These are phyloP conservation scores for Ichneumon xanthorius DNA, from an alignment of 2,888 invertebrate species.

Conservation along the genomic window DNA sequence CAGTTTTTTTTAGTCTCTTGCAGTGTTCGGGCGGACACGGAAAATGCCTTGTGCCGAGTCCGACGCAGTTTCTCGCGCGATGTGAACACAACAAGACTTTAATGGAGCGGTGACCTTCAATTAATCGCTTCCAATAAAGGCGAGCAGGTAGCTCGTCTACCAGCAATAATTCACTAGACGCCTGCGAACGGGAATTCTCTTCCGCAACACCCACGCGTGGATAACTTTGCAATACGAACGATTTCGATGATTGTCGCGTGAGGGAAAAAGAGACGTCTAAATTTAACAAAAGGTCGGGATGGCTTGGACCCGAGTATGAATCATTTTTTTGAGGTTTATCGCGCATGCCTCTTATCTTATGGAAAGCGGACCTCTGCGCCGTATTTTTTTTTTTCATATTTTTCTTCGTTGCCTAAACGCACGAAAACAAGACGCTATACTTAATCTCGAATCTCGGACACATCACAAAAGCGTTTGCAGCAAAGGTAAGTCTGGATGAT, in stretches of 20 bases:
- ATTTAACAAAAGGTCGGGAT: not conserved
- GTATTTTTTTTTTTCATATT: not conserved
- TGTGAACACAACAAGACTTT: conserved; percentile 25
- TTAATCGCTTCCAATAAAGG: conserved; percentile 62
- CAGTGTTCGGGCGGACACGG: not conserved
- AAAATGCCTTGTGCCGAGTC: conserved; percentile 2
- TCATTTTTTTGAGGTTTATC: not conserved
- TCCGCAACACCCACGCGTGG: conserved; percentile 7
- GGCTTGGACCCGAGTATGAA: not conserved
- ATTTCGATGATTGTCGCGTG: not conserved
- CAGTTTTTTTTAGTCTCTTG: no score
- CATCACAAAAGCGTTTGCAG: no score
- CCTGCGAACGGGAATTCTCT: conserved; percentile 1
- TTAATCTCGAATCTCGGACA: no score
- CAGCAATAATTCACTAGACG: conserved; percentile 19
- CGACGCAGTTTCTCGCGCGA: conserved; percentile 17
- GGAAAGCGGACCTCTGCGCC: not conserved
- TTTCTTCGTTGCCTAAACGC: not conserved
- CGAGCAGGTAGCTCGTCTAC: conserved; percentile 52
- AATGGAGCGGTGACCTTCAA: conserved; percentile 53
- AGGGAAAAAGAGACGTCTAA: not conserved
- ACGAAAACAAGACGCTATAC: no score
- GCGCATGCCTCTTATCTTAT: not conserved
- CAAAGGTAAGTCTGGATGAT: no score
- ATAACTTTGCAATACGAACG: conserved; percentile 1